Base-by-base conservation (phyloP, 1,140 invertebrate genomes). In the Sarcophaga peregrina region DNA sequence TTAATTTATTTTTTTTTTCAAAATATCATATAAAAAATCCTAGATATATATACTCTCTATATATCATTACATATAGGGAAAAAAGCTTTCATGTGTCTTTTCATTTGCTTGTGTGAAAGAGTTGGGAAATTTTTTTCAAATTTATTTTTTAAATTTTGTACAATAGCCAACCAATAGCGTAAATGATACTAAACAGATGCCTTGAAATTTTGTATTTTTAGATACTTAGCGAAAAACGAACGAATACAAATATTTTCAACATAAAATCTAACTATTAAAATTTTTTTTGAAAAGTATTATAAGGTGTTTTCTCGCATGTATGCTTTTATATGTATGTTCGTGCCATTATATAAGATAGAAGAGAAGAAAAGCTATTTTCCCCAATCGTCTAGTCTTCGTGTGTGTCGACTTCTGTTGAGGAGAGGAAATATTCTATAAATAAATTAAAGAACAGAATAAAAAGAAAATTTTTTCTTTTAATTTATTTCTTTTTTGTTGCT, bases 131-230 rank as follows among this genome's bases (percentile, higher is more conserved):
- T 68, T 8, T 7, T 20, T 20, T 68, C 17, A 68, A 25, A 68
- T 68, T 6, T 68, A 20, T 68, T 10, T 68, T 68, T 68, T 68
- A 20, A 68, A 20, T 20, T 20, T 68, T 58, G 6, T 68, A 17
- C 20, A 20, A 20, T 3, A 68, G 6, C 62, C n/a, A 20, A 68
- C 17, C 62, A 17, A 25, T 68, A 68, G 62, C 62, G 62, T 68
- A 25, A 68, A 68, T 68, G 9, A 68, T 68, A 20, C n/a, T 25
- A 68, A 68, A 68, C 62, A 68, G 62, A 68, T 68, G 62, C 62
- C 62, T 68, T 68, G 20, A 68, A 68, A 25, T 68, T 20, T 68
- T 20, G 17, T 68, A 68, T 68, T 68, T 68, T 68, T 68, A 68
- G 62, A n/a, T 58, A 58, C 13, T 58, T 58, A 58, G 54, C 54